Evolutionary conservation across 2,888 invertebrate species (phyloP).

Genomic region (Cosmia trapezina): DNA sequence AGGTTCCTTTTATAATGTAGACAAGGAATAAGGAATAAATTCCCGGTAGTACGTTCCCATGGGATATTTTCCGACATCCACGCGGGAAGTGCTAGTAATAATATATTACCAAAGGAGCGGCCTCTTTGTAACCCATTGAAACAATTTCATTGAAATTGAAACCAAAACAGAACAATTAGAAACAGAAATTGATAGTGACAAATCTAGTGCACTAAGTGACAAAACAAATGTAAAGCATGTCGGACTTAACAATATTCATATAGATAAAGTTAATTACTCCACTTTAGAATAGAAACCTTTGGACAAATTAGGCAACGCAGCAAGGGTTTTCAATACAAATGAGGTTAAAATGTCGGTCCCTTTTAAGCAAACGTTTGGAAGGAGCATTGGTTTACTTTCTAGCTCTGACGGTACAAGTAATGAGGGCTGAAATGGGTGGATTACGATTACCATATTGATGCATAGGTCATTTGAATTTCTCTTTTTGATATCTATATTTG

Average conservation of each 20-base stretch:
- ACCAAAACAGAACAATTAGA: slow-evolving; percentile 43
- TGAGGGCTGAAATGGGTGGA: slow-evolving; percentile 56
- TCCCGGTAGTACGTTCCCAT: too few species aligned
- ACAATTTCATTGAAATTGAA: slow-evolving; percentile 46
- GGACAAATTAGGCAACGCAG: slow-evolving; percentile 64
- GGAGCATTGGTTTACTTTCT: slow-evolving; percentile 62
- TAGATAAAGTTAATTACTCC: slow-evolving; percentile 65
- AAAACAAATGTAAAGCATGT: slow-evolving; percentile 57
- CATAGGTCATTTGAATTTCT: slow-evolving; percentile 61
- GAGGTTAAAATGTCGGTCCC: slow-evolving; percentile 66
- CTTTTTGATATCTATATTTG: slow-evolving; percentile 49
- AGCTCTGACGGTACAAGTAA: slow-evolving; percentile 54
- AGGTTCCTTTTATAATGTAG: too few species aligned
- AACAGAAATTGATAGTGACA: slow-evolving; percentile 61
- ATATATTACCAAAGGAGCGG: slow-evolving; percentile 26
- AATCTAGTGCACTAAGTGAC: slow-evolving; percentile 57
- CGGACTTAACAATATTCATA: slow-evolving; percentile 63
- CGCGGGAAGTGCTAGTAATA: too few species aligned
- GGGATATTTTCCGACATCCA: too few species aligned
- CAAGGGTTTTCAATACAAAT: slow-evolving; percentile 56
- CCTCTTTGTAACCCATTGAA: slow-evolving; percentile 33
- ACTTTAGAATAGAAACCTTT: slow-evolving; percentile 60
- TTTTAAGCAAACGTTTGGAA: slow-evolving; percentile 62
- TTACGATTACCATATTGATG: slow-evolving; percentile 60
- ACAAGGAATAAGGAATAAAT: too few species aligned